phyloP scores from a whole-genome alignment of 2,797 vertebrate genomes.

The Enteromius paludinosus region DNA sequence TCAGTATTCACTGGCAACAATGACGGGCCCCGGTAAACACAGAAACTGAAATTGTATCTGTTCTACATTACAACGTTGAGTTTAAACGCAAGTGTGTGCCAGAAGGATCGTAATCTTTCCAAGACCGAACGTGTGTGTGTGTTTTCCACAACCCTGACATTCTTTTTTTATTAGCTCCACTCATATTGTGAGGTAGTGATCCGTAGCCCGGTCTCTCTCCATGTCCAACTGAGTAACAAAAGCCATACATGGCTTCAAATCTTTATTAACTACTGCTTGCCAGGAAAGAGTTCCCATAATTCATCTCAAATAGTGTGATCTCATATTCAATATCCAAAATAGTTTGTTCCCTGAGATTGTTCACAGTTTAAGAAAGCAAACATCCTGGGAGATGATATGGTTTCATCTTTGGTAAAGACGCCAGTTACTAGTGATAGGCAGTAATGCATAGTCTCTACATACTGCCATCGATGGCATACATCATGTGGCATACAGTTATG shows the following conservation, averaged over 20 bases:
- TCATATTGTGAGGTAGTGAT: slow-evolving; percentile 44
- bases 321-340: slow-evolving; percentile 63
- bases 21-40: not conserved
- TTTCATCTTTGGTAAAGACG: not conserved
- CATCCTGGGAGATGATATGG: not conserved
- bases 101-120: not conserved
- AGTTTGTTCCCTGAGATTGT: slow-evolving; percentile 45
- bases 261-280: slow-evolving; percentile 52
- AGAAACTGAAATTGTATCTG: not conserved
- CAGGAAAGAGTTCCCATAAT: slow-evolving; percentile 58
- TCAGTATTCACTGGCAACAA: not conserved
- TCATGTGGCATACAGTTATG: too few relatives aligned
- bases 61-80: slow-evolving; percentile 7
- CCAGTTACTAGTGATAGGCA: not conserved
- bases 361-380: slow-evolving; percentile 31
- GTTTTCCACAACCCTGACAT: slow-evolving; percentile 43
- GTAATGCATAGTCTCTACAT: too few relatives aligned
- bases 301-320: slow-evolving; percentile 60
- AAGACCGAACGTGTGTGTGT: slow-evolving; percentile 24
- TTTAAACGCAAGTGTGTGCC: not conserved
- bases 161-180: slow-evolving; percentile 58
- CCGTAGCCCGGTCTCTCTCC: slow-evolving; percentile 40
- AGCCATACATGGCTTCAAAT: slow-evolving; percentile 58
- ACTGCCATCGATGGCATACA: too few relatives aligned
- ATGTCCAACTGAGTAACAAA: slow-evolving; percentile 50